Base-by-base conservation (phyloP, 1,140 invertebrate genomes). In the Venturia canescens region DNA sequence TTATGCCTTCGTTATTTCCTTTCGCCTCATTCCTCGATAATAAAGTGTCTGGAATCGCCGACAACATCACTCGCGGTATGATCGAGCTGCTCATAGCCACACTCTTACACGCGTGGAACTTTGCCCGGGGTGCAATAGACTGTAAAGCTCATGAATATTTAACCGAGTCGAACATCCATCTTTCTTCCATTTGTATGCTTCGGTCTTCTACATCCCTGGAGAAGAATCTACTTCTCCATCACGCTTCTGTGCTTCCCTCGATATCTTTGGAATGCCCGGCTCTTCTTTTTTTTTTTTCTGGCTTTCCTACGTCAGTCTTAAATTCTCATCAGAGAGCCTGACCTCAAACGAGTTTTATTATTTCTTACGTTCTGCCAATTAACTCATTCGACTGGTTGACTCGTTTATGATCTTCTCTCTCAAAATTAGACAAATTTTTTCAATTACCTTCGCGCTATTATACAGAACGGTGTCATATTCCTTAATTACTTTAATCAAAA, bases 101-200 rank as follows among this genome's bases (percentile, higher is more conserved):
- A 44, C 38, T 11, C n/a, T n/a, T n/a, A n/a, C 38, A 44, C 38
- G 7, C 38, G 38, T 3, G 38, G 38, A 6, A 44, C 5, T 44
- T 1, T 44, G 13, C 38, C 5, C 7, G 38, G 13, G 38, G 7
- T 29, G 72, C 72, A 76, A 76, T 76, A 76, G 72, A 76, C 72
- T 60, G 72, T 76, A 38, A 76, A 60, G 63, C 53, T 76, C 72
- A 76, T 76, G 53, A 76, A 76, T 76, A 76, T 76, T 76, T 21
- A 76, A 57, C 72, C 50, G 48, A 76, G 53, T 38, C 53, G 53
- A 34, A 76, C 72, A 16, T 31, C 16, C 50, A n/a, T 53, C n/a
- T 9, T 18, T 53, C 3, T 31, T 53, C 3, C n/a, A 53, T 27
- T 76, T 60, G 16, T 27, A 4, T 9, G 72, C 53, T 18, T 44